Conservation (phyloP, 1,140 invertebrate species). For the Papilio polyxenes region DNA sequence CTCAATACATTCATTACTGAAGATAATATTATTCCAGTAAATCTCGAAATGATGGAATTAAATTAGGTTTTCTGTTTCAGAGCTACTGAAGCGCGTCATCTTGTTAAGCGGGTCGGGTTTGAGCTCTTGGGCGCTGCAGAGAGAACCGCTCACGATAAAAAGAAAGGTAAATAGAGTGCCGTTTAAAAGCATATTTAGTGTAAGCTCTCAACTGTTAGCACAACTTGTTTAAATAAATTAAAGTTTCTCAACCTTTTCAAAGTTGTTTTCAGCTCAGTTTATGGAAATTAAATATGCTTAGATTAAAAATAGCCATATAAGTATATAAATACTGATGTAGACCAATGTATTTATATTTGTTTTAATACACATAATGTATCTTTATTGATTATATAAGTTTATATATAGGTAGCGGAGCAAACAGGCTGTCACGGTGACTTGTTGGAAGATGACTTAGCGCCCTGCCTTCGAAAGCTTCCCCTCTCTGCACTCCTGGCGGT, state of each 20-base stretch:
- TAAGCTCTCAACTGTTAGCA: slow-evolving; percentile 43
- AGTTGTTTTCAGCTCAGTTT: slow-evolving; percentile 21
- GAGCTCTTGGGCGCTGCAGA: slow-evolving; percentile 96
- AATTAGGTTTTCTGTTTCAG: slow-evolving; percentile 82
- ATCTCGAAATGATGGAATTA: slow-evolving; percentile 66
- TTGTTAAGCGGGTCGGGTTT: slow-evolving; percentile 97
- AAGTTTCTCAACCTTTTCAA: slow-evolving; percentile 38
- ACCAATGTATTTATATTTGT: not conserved
- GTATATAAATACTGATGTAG: slow-evolving; percentile 1
- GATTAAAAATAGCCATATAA: not conserved
- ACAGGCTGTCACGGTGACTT: slow-evolving; percentile 89
- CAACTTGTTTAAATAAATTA: slow-evolving; percentile 48
- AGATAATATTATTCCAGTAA: slow-evolving; percentile 55
- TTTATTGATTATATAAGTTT: slow-evolving; percentile 35
- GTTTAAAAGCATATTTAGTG: slow-evolving; percentile 54
- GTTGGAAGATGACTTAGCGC: slow-evolving; percentile 89
- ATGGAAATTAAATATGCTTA: slow-evolving; percentile 14
- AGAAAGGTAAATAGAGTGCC: slow-evolving; percentile 79
- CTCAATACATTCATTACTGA: slow-evolving; percentile 45
- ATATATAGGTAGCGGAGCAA: slow-evolving; percentile 84
- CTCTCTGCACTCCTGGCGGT: slow-evolving; percentile 87
- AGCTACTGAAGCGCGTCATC: slow-evolving; percentile 94
- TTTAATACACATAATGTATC: not conserved
- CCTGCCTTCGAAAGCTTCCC: slow-evolving; percentile 89
- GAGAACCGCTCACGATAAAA: slow-evolving; percentile 91